Base-by-base conservation (phyloP, 2,888 invertebrate species). In the Leptodirus hochenwartii region DNA sequence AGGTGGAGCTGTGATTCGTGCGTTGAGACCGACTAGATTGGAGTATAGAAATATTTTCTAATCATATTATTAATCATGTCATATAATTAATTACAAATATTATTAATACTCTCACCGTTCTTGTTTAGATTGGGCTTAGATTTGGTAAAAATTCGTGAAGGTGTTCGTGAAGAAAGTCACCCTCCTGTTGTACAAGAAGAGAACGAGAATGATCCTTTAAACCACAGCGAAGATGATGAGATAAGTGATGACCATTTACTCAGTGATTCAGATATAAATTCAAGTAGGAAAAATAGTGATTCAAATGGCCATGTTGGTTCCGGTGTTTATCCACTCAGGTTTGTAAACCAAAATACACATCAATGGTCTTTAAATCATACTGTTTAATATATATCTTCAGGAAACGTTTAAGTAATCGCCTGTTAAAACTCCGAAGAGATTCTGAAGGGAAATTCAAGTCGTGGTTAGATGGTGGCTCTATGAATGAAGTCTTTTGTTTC, bases 11-110 rank as follows among this genome's bases (percentile, higher is more conserved):
- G 33, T 50, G 23, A 38, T 40, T 3, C 46, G 50, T 33, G 41
- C 39, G 32, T 49, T 54, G 22, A 53, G 63, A 42, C 60, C 62
- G 15, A 48, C 54, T 35, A 41, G 54, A 39, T 44, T 54, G 35
- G 55, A 56, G 55, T 55, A 46, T 49, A 47, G 41, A 22, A 17
- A 13, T 11, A n/a, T 33, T n/a, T 20, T 8, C 6, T 8, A 20
- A 8, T 20, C n/a, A 20, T 20, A 20, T 20, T 8, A 20, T 29
- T 12, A 10, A 17, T 4, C 25, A 25, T n/a, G 17, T 17, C 17
- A 8, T 10, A 15, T 10, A 11, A 12, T 14, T 6, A 14, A 5
- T 25, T 8, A 3, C 24, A 5, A 20, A 15, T 9, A 24, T 24
- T 24, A 30, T 30, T 3, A 8, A 10, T 10, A 4, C 3, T 24